Evolutionary conservation across 2,797 vertebrate genomes (phyloP).

Genomic region (Phoebastria nigripes): DNA sequence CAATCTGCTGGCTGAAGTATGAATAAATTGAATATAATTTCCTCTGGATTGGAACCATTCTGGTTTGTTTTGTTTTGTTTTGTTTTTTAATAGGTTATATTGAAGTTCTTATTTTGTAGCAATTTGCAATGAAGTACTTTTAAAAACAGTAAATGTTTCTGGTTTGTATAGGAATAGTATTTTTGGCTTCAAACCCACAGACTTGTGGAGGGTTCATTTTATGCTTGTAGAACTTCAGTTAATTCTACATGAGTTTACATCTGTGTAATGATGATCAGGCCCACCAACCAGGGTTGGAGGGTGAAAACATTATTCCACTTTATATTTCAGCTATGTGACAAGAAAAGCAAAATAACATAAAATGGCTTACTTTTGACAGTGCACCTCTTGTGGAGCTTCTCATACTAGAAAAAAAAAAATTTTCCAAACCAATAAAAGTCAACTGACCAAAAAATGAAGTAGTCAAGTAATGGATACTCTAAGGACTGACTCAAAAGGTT

Average conservation of each 20-base stretch:
- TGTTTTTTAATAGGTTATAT: background rate
- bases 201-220: background rate
- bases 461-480: background rate
- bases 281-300: background rate
- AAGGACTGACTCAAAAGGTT: background rate
- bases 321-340: background rate
- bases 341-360: background rate
- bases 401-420: background rate
- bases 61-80: background rate
- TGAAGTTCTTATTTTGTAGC: background rate
- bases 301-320: background rate
- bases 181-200: background rate
- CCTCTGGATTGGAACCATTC: background rate
- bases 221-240: background rate
- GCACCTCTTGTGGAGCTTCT: background rate
- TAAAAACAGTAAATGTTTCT: background rate
- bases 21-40: slow-evolving; percentile 20
- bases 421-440: background rate
- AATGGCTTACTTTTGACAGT: background rate
- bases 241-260: background rate
- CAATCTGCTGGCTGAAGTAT: background rate
- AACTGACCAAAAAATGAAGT: background rate
- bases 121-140: background rate
- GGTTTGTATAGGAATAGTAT: background rate
- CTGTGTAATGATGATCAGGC: background rate